phyloP scores from a whole-genome alignment of 2,888 invertebrate species.

The Agrotis exclamationis region DNA sequence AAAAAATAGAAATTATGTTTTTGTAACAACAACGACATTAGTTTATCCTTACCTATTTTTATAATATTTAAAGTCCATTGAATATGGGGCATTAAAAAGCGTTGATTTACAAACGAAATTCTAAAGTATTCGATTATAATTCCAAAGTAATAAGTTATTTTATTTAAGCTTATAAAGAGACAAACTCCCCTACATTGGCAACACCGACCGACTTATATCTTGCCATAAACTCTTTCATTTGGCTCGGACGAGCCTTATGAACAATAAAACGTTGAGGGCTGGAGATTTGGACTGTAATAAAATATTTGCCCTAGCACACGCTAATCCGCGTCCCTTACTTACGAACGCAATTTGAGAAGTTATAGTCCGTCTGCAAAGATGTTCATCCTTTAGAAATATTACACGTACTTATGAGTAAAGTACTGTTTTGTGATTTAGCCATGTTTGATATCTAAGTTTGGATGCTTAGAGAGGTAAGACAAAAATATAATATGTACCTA shows the following conservation, averaged over 20 bases:
- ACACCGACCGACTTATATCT: constrained; percentile 88
- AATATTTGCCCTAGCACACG: constrained; percentile 91
- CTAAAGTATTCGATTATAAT: constrained; percentile 13
- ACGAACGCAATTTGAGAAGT: constrained; percentile 90
- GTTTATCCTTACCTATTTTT: not conserved
- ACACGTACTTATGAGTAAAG: constrained; percentile 59
- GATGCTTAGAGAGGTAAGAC: constrained; percentile 11
- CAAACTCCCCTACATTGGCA: constrained; percentile 78
- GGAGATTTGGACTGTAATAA: constrained; percentile 91
- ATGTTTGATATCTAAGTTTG: constrained; percentile 33
- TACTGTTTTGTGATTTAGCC: constrained; percentile 47
- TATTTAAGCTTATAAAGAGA: constrained; percentile 67
- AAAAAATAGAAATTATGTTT: constrained; percentile 10
- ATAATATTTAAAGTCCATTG: not conserved
- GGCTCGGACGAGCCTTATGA: constrained; percentile 91
- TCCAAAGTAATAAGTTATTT: constrained; percentile 47
- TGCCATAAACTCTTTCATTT: constrained; percentile 91
- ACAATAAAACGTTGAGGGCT: constrained; percentile 91
- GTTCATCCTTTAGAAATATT: constrained; percentile 71
- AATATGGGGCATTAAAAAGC: constrained; percentile 3
- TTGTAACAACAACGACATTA: constrained; percentile 5
- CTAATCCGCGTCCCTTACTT: constrained; percentile 90
- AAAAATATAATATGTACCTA: too few relatives aligned
- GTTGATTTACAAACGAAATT: constrained; percentile 18
- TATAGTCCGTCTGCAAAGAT: constrained; percentile 79